Evolutionary conservation across 1,140 invertebrate species (phyloP), one percentile per base, ranked within the genome.

Genomic region (Meteorus sp.): DNA sequence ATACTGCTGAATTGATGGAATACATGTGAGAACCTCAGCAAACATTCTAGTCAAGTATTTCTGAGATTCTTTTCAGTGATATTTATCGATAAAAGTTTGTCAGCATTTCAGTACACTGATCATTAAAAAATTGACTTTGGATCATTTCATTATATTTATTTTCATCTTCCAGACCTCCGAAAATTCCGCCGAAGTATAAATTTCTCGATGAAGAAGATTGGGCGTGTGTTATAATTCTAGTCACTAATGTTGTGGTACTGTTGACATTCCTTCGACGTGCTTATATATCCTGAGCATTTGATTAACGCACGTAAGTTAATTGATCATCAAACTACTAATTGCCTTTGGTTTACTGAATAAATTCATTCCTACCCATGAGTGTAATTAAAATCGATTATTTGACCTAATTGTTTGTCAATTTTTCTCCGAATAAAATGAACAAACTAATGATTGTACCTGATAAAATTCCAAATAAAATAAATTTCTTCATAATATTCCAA

Each of bases 1-100:
- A 13, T 81, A 62, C 5, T 82, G 27, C 54, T 82, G 20, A 59
- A 37, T 45, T 62, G 17, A 9, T 29, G 8, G 15, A 35, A 25
- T 54, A 23, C 22, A 44, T 51, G 60, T 61, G 1, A 61, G 47
- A 51, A n/a, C 25, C n/a, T n/a, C 15, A 27, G 2, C 13, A 13
- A 6, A 25, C 35, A 23, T 13, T 43, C 22, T 9, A 5, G 23
- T 15, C 6, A n/a, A n/a, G n/a, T n/a, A n/a, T n/a, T n/a, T n/a
- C n/a, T n/a, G n/a, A n/a, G n/a, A n/a, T n/a, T n/a, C n/a, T n/a
- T n/a, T n/a, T n/a, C n/a, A n/a, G n/a, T n/a, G n/a, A n/a, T n/a
- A n/a, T n/a, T n/a, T n/a, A n/a, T n/a, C n/a, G n/a, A n/a, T n/a
- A n/a, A n/a, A n/a, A n/a, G n/a, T n/a, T n/a, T n/a, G n/a, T n/a